These are phyloP conservation scores for Struthio camelus DNA, from an alignment of 2,113 vertebrate genomes.

Conservation along the genomic window DNA sequence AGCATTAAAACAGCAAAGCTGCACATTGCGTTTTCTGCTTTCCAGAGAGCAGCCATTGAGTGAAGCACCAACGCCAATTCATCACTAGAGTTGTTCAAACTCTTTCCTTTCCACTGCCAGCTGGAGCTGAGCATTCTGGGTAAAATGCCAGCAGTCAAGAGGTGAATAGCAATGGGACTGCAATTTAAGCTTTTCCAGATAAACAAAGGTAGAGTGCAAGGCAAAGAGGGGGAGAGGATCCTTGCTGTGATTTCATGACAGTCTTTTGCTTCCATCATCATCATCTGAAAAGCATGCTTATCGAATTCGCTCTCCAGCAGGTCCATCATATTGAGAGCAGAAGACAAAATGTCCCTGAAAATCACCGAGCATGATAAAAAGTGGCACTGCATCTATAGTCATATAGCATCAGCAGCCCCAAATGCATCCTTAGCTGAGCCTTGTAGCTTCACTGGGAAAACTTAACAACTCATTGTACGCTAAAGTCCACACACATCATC, in stretches of 20 bases:
- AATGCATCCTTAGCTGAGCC: conserved; percentile 8
- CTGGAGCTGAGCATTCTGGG: not conserved
- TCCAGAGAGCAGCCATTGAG: not conserved
- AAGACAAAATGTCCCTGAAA: not conserved
- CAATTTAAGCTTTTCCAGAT: not conserved
- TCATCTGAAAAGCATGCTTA: not conserved
- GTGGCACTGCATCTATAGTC: not conserved
- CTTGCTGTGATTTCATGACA: conserved; percentile 9
- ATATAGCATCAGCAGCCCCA: conserved; percentile 33
- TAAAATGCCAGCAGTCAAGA: conserved; percentile 34
- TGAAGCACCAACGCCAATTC: not conserved
- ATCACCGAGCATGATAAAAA: not conserved
- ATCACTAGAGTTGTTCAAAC: not conserved
- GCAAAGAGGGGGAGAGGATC: not conserved
- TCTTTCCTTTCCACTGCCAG: not conserved
- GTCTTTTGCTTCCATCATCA: not conserved
- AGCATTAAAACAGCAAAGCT: not conserved
- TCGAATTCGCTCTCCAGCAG: not conserved
- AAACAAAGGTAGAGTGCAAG: conserved; percentile 21
- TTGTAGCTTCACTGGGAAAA: conserved; percentile 15
- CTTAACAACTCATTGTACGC: conserved; percentile 4
- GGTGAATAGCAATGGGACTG: conserved; percentile 51
- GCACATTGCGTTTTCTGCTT: not conserved
- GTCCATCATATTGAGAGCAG: not conserved
- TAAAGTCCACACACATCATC: not conserved